Evolutionary conservation across 30 jellyfish, hydroid and myxozoan genomes (phyloP), one percentile per base, ranked within the genome.

Genomic region (Aurelia aurita): DNA sequence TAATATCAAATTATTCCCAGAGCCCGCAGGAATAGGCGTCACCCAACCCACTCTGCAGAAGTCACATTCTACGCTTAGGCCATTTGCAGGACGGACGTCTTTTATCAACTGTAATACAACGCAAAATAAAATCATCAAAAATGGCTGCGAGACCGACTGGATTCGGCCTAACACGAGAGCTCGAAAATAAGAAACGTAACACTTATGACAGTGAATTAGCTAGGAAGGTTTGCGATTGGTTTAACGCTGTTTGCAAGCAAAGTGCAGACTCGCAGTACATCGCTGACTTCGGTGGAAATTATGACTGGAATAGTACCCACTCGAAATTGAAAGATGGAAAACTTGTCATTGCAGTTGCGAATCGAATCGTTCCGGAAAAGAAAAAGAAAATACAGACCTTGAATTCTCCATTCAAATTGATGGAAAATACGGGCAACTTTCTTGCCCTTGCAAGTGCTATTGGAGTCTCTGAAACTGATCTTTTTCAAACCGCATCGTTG

Each of bases 131-230:
- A 6, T 25, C 3, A 16, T 8, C 29, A 25, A 29, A 51, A 22
- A 74, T 74, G 86, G 86, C 86, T 57, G 22, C 80, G 3, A 44
- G 88, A 28, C 88, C 88, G 0, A 77, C 59, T 29, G 88, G 88
- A 6, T 59, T 58, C 53, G 88, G 88, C 20, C 23, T 77, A 47
- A 77, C 88, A 28, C 14, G 88, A 35, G 88, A 77, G 69, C 79
- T 77, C 22, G 88, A 77, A 35, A 43, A 77, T 27, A 77, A 77
- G 79, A 77, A 59, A 21, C 68, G 88, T 1, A 26, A 51, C 3
- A 57, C 47, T 39, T 77, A 77, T 31, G 88, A 77, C 67, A 49
- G 44, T 16, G 69, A 22, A 0, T 19, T 77, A 26, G 88, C 88
- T 1, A 32, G 19, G 4, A 77, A 59, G 22, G 88, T 60, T 20